A percentile compares a stretch with the other conserved stretches of the same genome.
These are phyloP conservation scores for Austrolebias charrua DNA, from an alignment of 2,797 vertebrate genomes.

Conservation along the genomic window DNA sequence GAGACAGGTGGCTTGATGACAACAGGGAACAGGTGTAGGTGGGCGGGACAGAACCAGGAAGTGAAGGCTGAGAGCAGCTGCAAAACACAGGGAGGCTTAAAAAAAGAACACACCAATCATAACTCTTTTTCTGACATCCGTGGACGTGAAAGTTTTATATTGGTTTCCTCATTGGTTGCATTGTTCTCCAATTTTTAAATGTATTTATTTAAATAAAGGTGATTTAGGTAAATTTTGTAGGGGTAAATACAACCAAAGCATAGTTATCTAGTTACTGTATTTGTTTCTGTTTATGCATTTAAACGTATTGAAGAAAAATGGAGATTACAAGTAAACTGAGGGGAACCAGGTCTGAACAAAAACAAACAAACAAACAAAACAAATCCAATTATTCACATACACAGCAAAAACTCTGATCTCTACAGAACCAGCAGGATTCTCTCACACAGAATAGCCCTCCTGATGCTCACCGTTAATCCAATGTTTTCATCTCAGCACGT, in stretches of 20 bases:
- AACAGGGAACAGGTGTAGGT: too few species aligned
- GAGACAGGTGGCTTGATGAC: too few species aligned
- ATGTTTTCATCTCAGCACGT: slow-evolving; percentile 18
- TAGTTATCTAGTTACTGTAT: too few species aligned
- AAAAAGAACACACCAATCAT: too few species aligned
- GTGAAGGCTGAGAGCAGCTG: too few species aligned
- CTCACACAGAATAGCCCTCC: slow-evolving; percentile 12
- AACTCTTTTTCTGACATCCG: slow-evolving; percentile 12
- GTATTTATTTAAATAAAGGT: slow-evolving; percentile 1
- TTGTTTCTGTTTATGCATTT: slow-evolving; percentile 12
- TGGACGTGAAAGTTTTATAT: slow-evolving; percentile 46
- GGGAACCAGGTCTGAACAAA: not conserved
- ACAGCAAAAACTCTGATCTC: slow-evolving; percentile 12
- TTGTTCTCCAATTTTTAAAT: slow-evolving; percentile 35
- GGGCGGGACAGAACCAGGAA: too few species aligned
- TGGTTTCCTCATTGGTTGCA: slow-evolving; percentile 16
- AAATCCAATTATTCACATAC: slow-evolving; percentile 7
- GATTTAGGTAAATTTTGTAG: slow-evolving; percentile 1
- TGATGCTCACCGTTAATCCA: slow-evolving; percentile 15
- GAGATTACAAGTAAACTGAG: slow-evolving; percentile 5
- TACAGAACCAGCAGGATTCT: slow-evolving; percentile 15
- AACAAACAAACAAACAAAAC: slow-evolving; percentile 12
- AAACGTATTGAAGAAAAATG: not conserved
- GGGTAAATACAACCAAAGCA: too few species aligned
- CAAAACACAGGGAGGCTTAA: too few species aligned